phyloP scores from a whole-genome alignment of 2,888 invertebrate species.

The Orthosia gothica region DNA sequence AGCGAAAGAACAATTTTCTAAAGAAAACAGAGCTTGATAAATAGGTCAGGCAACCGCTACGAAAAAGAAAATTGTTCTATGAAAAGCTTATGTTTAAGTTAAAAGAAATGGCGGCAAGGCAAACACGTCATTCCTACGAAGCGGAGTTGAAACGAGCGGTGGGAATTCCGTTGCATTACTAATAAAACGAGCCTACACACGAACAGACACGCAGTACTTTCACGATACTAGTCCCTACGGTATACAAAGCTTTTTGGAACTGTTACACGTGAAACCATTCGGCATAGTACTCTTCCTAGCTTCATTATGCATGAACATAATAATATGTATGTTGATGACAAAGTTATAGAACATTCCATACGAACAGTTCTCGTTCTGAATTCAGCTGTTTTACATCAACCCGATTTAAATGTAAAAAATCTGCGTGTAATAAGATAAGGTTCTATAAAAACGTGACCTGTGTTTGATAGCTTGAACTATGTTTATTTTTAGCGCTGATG shows the following conservation, averaged over 20 bases:
- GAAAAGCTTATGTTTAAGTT: slow-evolving; percentile 25
- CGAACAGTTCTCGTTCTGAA: background rate
- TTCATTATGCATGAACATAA: slow-evolving; percentile 28
- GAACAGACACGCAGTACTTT: slow-evolving; percentile 49
- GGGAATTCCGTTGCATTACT: slow-evolving; percentile 66
- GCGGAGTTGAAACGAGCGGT: slow-evolving; percentile 49
- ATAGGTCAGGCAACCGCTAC: slow-evolving; percentile 25
- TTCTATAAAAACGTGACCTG: slow-evolving; percentile 13
- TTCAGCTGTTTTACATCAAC: slow-evolving; percentile 1
- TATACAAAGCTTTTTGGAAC: slow-evolving; percentile 46
- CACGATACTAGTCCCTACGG: slow-evolving; percentile 47
- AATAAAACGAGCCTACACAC: slow-evolving; percentile 63
- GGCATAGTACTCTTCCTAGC: slow-evolving; percentile 13
- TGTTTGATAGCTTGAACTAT: slow-evolving; percentile 23
- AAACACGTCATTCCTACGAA: slow-evolving; percentile 52
- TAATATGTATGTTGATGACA: background rate
- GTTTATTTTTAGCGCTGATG: background rate
- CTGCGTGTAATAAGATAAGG: slow-evolving; percentile 8
- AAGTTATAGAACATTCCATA: slow-evolving; percentile 5
- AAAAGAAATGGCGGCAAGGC: slow-evolving; percentile 34
- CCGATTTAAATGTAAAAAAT: background rate
- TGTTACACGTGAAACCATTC: slow-evolving; percentile 18
- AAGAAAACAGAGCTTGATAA: slow-evolving; percentile 18
- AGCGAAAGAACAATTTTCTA: slow-evolving; percentile 12
- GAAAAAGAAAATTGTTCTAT: slow-evolving; percentile 22